Base-by-base conservation (phyloP, 2,113 vertebrate genomes). In the Elanus axillaris region DNA sequence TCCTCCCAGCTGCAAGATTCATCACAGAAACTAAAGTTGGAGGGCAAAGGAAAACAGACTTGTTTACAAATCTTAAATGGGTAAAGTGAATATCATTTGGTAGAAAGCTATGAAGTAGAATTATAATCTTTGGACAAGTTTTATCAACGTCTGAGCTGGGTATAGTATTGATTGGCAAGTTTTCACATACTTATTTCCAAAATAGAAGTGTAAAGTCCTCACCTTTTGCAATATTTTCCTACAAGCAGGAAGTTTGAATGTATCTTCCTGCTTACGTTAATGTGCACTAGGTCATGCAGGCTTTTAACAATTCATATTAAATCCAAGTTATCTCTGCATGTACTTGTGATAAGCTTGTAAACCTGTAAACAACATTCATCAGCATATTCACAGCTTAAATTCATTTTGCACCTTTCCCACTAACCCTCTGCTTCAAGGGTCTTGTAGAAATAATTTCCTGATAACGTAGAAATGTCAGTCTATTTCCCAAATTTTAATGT, bases 221-320 rank as follows among this genome's bases (percentile, higher is more conserved):
- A 64, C 56, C 56, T 86, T 55, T 66, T 22, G 60, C 66, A 83
- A 69, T 86, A 68, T 88, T 93, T 90, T 92, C 47, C 80, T 91
- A 52, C 43, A 52, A 77, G 62, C 42, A 94, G 60, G 75, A 83
- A 75, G 26, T 72, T 58, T 88, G 84, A 91, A 76, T 55, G 40
- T 60, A 71, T 76, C 34, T 86, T 76, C 31, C 29, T 71, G 47
- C 81, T 96, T 93, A 94, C 11, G 0, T 56, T 90, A 69, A 90
- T 22, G 31, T 68, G 45, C 20, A 62, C 53, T 31, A 62, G 89
- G 80, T 91, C 86, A 83, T 27, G 50, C 62, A 69, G 45, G 50
- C 74, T 93, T 97, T 96, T 91, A 96, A 58, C 77, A 80, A 90
- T 87, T 94, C 74, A 79, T 90, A 96, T 95, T 87, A 95, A 97